phyloP scores from a whole-genome alignment of 2,113 vertebrate species.

The Corythornis vintsioides region DNA sequence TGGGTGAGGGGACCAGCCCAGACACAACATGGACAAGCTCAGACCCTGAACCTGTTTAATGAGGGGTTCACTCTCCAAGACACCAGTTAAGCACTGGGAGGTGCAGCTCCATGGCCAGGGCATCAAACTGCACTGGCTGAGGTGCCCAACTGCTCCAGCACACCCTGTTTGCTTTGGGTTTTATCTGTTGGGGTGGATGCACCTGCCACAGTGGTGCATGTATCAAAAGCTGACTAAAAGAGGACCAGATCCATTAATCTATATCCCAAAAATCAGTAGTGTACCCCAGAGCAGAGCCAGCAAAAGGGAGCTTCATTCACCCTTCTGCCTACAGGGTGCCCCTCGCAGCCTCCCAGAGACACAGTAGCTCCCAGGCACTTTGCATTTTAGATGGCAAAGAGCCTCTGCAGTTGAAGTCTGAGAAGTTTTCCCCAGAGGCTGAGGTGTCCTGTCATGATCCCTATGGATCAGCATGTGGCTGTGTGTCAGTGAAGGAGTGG shows the following conservation, averaged over 20 bases:
- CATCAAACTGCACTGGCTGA: too few relatives aligned
- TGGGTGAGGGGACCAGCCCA: too few relatives aligned
- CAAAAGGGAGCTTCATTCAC: neutral
- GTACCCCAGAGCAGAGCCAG: neutral
- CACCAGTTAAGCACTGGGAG: too few relatives aligned
- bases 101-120: too few relatives aligned
- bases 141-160: too few relatives aligned
- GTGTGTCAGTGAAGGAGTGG: conserved; percentile 13
- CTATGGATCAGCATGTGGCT: neutral
- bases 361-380: fast-evolving
- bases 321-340: neutral
- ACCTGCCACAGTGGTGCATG: too few relatives aligned
- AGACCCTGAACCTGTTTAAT: too few relatives aligned
- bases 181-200: too few relatives aligned
- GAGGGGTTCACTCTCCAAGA: too few relatives aligned
- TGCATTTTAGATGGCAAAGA: fast-evolving
- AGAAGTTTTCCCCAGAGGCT: neutral
- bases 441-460: fast-evolving
- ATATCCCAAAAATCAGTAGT: neutral
- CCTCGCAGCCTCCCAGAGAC: neutral
- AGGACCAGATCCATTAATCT: neutral
- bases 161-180: too few relatives aligned
- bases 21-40: too few relatives aligned
- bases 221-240: neutral
- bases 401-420: neutral